Percentiles rank a stretch among this genome's conserved stretches.
Conservation (phyloP, 2,888 invertebrate genomes). For the Cyaniris semiargus region DNA sequence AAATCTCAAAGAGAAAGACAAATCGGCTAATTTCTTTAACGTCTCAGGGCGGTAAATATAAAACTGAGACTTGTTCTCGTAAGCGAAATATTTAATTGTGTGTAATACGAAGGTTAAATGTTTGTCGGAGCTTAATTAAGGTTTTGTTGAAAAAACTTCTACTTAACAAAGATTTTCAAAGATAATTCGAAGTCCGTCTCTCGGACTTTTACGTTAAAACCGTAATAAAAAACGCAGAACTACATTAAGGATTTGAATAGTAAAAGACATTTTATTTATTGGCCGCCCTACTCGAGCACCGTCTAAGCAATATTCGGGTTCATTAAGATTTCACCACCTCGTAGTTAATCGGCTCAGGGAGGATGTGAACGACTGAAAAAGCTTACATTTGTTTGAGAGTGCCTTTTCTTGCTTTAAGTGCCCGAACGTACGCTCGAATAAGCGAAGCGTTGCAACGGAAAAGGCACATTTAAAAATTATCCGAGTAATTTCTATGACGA, state of each 20-base stretch:
- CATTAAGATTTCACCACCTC: conserved; percentile 71
- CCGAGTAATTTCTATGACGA: conserved; percentile 72
- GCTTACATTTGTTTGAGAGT: conserved; percentile 77
- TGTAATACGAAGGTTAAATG: conserved; percentile 26
- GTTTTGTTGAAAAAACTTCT: conserved; percentile 20
- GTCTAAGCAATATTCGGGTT: conserved; percentile 53
- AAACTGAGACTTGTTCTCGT: conserved; percentile 1
- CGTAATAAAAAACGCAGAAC: not conserved
- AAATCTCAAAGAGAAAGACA: not conserved
- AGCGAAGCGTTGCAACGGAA: conserved; percentile 72
- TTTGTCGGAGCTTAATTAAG: conserved; percentile 26
- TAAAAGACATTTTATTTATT: conserved; percentile 2
- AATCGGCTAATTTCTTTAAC: not conserved
- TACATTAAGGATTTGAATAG: conserved; percentile 18
- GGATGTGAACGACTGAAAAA: conserved; percentile 59
- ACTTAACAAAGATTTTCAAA: not conserved
- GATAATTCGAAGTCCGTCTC: conserved; percentile 13
- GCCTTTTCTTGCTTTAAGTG: conserved; percentile 73
- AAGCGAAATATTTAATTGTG: conserved; percentile 22
- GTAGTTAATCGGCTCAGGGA: conserved; percentile 69
- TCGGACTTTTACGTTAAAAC: not conserved
- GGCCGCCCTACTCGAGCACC: conserved; percentile 4
- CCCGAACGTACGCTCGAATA: conserved; percentile 70
- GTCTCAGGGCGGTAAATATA: not conserved
- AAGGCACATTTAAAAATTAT: conserved; percentile 76